Base-by-base conservation (phyloP, 2,888 invertebrate species). In the Exephanes ischioxanthus region DNA sequence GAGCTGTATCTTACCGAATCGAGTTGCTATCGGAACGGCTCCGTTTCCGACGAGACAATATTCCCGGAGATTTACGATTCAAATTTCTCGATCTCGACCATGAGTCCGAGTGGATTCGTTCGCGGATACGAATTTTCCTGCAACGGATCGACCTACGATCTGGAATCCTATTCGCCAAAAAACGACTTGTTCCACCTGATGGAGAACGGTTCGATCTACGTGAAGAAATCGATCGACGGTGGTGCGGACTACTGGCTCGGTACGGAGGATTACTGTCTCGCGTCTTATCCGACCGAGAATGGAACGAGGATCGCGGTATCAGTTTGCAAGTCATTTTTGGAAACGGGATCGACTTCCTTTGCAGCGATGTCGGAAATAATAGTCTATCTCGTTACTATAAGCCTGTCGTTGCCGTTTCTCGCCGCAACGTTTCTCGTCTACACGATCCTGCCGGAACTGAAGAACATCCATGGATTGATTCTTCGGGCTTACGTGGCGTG, bases 391-490 rank as follows among this genome's bases (percentile, higher is more conserved):
- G n/a, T 26, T 1, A 3, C 22, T 1, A 22, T 22, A 26, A 19
- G 58, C 58, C 14, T 58, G 11, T 58, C 68, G 68, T 95, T 96
- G 83, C 97, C 96, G 9, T 97, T 97, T 88, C 95, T 97, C 71
- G 90, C 96, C 79, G 94, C 95, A 0, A 97, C 97, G 6, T 96
- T 97, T 88, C 89, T 96, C 51, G 96, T 97, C 0, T 97, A 97
- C 92, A 95, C 96, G 1, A 91, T 96, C 61, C 95, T 97, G 75
- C 96, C 96, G 0, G 96, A 97, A 86, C 93, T 96, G 26, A 94
- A 96, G 51, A 97, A 97, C 92, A 94, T 97, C 16, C 97, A 97
- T 89, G 96, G 96, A 48, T 95, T 96, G 94, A 96, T 96, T 3
- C 93, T 97, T 87, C 96, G 96, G 95, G 96, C 96, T 70, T 97